Evolutionary conservation across 2,113 vertebrate genomes (phyloP), one percentile per base, ranked within the genome.

Genomic region (Bolborhynchus lineola): DNA sequence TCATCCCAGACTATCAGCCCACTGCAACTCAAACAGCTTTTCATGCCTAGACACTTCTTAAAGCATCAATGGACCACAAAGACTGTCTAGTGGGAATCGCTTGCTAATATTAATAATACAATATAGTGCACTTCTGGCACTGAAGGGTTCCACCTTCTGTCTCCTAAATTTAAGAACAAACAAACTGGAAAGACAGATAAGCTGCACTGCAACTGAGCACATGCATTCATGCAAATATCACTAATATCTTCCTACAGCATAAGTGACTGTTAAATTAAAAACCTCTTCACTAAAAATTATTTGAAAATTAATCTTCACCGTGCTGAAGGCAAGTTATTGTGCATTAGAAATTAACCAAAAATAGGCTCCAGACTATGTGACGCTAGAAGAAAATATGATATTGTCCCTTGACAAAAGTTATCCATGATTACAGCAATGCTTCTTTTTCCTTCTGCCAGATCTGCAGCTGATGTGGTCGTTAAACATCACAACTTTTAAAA

Each of bases 21-120:
- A 95, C 96, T 96, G 95, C 95, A 97, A 94, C 98, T 98, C 96
- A 93, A 97, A 97, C 49, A 10, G 92, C 64, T 97, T 98, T 98
- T 98, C 91, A 98, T 97, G 96, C 97, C 96, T 70, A 97, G 95
- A 96, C 93, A 97, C 90, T 97, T 97, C 97, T 98, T 92, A 97
- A 92, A 96, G 96, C 91, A 96, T 95, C 93, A 92, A n/a, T 37
- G 35, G 92, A 96, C 96, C 96, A 98, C 98, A 98, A 97, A 98
- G 97, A 97, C 93, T 9, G 72, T 97, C 97, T 95, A 96, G 90
- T 88, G 97, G 97, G 97, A 97, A 95, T 97, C 53, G 13, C 94
- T 93, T 96, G 88, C 96, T 97, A 88, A 95, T 98, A 98, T 98
- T 97, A 98, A 98, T 98, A 98, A 98, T 97, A 96, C 96, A 98